A percentile compares a stretch with the other conserved stretches of the same genome.
These are phyloP conservation scores for Aphelenchoides avenae DNA, from an alignment of 1,140 invertebrate species.

Conservation along the genomic window DNA sequence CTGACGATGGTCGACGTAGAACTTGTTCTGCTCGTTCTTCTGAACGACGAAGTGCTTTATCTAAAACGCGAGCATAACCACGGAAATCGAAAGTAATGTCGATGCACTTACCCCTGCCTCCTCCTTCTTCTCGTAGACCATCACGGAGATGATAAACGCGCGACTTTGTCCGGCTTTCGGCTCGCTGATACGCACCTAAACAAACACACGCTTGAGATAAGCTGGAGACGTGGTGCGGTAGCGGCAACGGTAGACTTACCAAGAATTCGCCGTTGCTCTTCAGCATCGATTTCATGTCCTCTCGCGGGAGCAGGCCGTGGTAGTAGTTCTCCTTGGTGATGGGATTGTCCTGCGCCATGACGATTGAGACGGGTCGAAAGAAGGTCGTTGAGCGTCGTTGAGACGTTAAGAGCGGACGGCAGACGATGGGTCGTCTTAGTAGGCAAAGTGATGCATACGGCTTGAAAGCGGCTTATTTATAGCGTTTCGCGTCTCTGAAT, in stretches of 20 bases:
- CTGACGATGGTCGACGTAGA: conserved; percentile 12
- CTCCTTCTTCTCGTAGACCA: conserved; percentile 15
- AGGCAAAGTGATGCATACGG: neutral
- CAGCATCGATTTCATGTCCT: conserved; percentile 24
- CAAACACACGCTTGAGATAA: neutral
- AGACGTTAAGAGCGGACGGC: neutral
- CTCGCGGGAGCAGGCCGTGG: conserved; percentile 25
- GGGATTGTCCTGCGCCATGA: neutral
- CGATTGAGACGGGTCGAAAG: no score
- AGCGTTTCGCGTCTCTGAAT: neutral
- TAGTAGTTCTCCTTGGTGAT: conserved; percentile 4
- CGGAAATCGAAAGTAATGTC: neutral
- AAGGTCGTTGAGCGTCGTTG: no score
- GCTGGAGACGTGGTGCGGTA: neutral
- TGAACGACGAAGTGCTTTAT: neutral
- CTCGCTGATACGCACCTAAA: conserved; percentile 5
- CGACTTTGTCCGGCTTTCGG: conserved; percentile 8
- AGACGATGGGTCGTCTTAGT: neutral
- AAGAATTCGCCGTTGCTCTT: conserved; percentile 27
- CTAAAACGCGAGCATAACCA: neutral
- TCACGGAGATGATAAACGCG: conserved; percentile 16
- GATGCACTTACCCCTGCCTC: conserved; percentile 15
- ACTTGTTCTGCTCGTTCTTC: conserved; percentile 19
- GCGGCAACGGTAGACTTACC: neutral
- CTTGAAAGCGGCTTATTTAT: neutral